Conservation (phyloP, 2,888 invertebrate species). For the Diarsia dahlii region DNA sequence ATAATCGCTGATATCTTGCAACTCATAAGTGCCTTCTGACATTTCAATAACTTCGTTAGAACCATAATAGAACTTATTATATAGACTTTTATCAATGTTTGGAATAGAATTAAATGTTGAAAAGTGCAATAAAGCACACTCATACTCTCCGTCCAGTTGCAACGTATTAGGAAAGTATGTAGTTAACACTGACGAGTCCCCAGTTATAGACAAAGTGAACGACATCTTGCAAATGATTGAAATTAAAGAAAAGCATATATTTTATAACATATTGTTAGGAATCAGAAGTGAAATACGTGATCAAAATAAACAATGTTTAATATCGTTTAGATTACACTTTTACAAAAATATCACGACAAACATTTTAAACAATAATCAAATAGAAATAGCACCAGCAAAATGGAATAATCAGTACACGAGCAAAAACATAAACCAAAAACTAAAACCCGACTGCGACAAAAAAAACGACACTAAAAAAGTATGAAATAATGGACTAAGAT, state of each 20-base stretch:
- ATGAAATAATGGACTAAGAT: background rate
- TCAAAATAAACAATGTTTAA: too few relatives aligned
- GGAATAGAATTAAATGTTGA: conserved; percentile 5
- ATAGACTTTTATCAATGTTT: background rate
- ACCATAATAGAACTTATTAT: background rate
- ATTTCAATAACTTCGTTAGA: background rate
- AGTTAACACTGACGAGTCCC: conserved; percentile 4
- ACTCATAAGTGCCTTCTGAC: background rate
- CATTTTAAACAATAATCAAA: too few relatives aligned
- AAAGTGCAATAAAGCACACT: conserved; percentile 5
- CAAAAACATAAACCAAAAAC: too few relatives aligned
- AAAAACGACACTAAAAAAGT: too few relatives aligned
- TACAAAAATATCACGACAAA: too few relatives aligned
- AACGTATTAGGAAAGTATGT: conserved; percentile 3
- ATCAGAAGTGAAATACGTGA: too few relatives aligned
- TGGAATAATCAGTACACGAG: too few relatives aligned
- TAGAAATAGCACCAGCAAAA: too few relatives aligned
- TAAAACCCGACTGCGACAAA: too few relatives aligned
- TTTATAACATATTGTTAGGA: too few relatives aligned
- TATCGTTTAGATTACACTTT: too few relatives aligned
- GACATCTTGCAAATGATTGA: conserved; percentile 10
- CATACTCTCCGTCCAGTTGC: conserved; percentile 3
- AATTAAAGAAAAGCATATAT: conserved; percentile 1
- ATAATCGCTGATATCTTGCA: conserved; percentile 2
- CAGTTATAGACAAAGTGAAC: conserved; percentile 10